Evolutionary conservation across 2,797 vertebrate genomes (phyloP).

Genomic region (Tamandua tetradactyla): DNA sequence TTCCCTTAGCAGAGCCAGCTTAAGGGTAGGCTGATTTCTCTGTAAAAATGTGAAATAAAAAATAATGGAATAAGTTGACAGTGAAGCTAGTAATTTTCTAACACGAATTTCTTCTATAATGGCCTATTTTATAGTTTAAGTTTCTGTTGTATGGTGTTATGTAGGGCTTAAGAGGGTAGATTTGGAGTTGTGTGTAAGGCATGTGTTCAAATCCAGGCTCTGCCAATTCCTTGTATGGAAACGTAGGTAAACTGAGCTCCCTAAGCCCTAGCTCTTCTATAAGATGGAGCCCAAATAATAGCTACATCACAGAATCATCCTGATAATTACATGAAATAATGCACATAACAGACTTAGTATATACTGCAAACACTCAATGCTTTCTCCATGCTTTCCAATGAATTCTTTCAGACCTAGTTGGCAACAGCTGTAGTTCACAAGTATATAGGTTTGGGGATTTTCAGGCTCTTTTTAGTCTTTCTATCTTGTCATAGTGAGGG

Average conservation of each 20-base stretch:
- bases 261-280: neutral
- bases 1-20: conserved; percentile 35
- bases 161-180: neutral
- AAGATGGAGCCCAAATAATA: neutral
- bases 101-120: conserved; percentile 24
- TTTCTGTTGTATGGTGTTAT: neutral
- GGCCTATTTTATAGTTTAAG: conserved; percentile 30
- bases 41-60: conserved; percentile 30
- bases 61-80: conserved; percentile 56
- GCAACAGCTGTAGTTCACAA: neutral
- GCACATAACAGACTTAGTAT: neutral
- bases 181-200: neutral
- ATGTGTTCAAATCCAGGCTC: neutral
- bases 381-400: neutral
- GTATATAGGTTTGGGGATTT: neutral
- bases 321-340: neutral
- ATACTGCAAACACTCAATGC: neutral
- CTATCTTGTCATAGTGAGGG: neutral
- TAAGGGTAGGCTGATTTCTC: conserved; percentile 40
- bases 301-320: neutral
- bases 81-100: neutral
- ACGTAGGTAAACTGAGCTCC: neutral
- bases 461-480: neutral
- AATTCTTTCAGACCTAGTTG: neutral
- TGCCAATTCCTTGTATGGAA: neutral